These are phyloP conservation scores for Coracias cyanogaster DNA, from an alignment of 2,797 vertebrate species.

Conservation along the genomic window DNA sequence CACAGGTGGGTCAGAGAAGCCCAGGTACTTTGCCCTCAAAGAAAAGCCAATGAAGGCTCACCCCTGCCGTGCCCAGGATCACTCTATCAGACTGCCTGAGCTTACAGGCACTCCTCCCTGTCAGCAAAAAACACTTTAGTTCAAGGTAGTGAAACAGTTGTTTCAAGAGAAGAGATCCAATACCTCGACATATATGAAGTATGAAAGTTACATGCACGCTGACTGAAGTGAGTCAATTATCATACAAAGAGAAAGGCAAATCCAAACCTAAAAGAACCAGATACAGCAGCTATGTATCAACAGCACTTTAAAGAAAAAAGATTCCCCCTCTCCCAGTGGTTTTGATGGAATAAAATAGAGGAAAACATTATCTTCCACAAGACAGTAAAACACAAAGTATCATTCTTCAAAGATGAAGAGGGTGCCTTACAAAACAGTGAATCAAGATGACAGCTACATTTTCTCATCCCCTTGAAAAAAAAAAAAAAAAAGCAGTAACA, in stretches of 20 bases:
- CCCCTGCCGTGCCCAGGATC: not conserved
- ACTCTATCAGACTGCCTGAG: fast-evolving
- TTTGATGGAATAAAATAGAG: not conserved
- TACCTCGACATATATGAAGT: not conserved
- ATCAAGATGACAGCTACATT: not conserved
- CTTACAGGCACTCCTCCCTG: not conserved
- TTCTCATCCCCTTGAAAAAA: not conserved
- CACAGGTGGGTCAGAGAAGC: not conserved
- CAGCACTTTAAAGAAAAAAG: not conserved
- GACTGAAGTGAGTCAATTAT: not conserved
- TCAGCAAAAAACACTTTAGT: not conserved
- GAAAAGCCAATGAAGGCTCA: not conserved
- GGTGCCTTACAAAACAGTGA: not conserved
- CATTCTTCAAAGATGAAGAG: not conserved
- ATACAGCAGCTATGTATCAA: not conserved
- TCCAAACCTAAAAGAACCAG: not conserved
- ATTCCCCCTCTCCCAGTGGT: not conserved
- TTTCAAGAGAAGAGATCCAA: not conserved
- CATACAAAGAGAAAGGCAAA: not conserved
- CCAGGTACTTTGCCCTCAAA: not conserved
- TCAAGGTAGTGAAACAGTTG: not conserved
- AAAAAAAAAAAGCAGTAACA: not conserved
- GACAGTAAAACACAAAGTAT: not conserved
- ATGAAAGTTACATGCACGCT: fast-evolving
- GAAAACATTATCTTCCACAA: not conserved